Conservation (phyloP, 2,113 vertebrate species). For the Rhynchomys soricoides region DNA sequence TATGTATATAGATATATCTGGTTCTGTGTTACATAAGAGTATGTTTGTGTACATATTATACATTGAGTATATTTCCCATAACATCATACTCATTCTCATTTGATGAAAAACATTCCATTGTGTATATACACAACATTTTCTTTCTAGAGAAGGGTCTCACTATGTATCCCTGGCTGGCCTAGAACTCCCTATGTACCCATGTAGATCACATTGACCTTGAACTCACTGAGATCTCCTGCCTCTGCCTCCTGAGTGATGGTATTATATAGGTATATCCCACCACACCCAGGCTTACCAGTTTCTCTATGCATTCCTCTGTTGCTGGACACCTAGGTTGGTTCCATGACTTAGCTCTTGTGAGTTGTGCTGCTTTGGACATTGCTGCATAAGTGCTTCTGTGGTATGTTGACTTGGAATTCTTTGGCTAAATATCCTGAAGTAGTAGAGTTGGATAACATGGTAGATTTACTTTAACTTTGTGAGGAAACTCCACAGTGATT, state of each 20-base stretch:
- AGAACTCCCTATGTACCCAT: neutral
- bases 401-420: neutral
- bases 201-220: neutral
- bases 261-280: neutral
- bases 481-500: neutral
- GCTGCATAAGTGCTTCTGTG: neutral
- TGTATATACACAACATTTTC: neutral
- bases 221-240: neutral
- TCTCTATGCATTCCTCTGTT: neutral
- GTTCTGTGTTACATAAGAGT: neutral
- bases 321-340: neutral
- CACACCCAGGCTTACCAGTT: neutral
- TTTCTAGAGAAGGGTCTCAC: neutral
- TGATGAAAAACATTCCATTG: neutral
- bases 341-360: neutral
- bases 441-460: neutral
- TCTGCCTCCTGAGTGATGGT: neutral
- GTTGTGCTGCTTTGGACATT: too few species aligned
- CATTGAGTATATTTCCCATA: neutral
- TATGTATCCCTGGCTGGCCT: neutral
- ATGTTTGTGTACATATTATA: neutral
- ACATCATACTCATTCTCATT: neutral
- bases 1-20: too few species aligned
- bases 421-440: neutral
- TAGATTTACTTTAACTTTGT: neutral